Conservation (phyloP, 2,797 vertebrate species). For the Sorex maritimensis region DNA sequence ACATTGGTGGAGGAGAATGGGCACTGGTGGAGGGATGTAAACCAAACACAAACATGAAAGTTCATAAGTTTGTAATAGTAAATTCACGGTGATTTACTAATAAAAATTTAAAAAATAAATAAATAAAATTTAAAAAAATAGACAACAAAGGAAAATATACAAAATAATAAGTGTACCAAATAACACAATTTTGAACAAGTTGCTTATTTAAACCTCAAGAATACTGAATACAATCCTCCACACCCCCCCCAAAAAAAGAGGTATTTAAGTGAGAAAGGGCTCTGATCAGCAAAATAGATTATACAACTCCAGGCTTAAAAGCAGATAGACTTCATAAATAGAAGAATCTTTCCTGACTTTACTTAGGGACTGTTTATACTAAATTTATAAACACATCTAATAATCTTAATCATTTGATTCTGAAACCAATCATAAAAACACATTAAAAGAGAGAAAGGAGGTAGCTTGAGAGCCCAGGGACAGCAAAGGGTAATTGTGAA, state of each 20-base stretch:
- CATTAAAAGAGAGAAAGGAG: background rate
- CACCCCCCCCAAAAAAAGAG: background rate
- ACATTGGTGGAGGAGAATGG: too few relatives aligned
- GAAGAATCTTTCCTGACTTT: background rate
- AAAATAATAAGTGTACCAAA: background rate
- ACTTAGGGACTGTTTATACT: background rate
- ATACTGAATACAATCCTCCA: background rate
- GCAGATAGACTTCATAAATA: background rate
- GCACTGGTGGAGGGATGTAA: too few relatives aligned
- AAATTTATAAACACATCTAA: slow-evolving; percentile 21
- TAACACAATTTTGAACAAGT: background rate
- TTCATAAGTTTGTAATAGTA: too few relatives aligned
- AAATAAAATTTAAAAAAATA: background rate
- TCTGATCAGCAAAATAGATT: slow-evolving; percentile 31
- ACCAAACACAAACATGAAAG: too few relatives aligned
- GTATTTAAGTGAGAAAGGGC: slow-evolving; percentile 14
- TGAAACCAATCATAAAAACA: background rate
- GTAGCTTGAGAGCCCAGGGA: background rate
- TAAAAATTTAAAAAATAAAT: too few relatives aligned
- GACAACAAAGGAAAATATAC: background rate
- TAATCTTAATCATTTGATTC: background rate
- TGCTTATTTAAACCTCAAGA: background rate
- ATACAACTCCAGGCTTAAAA: background rate
- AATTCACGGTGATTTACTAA: too few relatives aligned
- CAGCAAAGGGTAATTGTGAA: background rate